Percentiles rank a stretch among this genome's conserved stretches.
phyloP scores from a whole-genome alignment of 64 coral and sea anemone genomes.

The Anthopleura sola region DNA sequence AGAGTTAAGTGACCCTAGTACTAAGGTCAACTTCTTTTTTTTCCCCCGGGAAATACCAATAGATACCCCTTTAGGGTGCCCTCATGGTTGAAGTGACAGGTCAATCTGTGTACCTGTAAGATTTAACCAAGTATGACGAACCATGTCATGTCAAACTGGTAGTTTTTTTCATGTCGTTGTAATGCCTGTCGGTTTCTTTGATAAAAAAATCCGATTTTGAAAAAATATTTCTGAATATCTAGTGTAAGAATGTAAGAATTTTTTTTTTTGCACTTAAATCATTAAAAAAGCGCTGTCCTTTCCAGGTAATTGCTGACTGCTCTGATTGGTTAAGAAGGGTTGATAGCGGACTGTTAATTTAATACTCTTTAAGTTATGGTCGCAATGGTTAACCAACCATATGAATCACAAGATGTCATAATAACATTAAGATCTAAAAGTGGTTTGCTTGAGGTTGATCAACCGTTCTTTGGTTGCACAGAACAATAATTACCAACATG shows the following conservation, averaged over 20 bases:
- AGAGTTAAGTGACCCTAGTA: no score
- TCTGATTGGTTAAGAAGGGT: background rate
- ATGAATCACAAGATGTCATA: background rate
- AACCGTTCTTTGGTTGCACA: no score
- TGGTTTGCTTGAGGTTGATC: no score
- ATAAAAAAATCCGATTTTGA: background rate
- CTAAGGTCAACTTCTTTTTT: no score
- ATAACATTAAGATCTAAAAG: no score
- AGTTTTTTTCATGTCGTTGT: background rate
- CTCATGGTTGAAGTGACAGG: no score
- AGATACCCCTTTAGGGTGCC: no score
- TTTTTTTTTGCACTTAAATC: background rate
- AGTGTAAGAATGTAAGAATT: background rate
- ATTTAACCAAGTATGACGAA: background rate
- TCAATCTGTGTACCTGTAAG: background rate
- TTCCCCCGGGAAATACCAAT: no score
- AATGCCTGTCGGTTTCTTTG: background rate
- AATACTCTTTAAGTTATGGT: background rate
- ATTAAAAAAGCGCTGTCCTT: background rate
- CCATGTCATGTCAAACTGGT: background rate
- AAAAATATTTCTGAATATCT: background rate
- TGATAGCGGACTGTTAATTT: background rate
- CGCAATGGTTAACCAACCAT: background rate
- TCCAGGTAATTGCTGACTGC: background rate
- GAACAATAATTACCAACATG: no score